Conservation (phyloP, 1,140 invertebrate genomes). For the Dryas iulia region DNA sequence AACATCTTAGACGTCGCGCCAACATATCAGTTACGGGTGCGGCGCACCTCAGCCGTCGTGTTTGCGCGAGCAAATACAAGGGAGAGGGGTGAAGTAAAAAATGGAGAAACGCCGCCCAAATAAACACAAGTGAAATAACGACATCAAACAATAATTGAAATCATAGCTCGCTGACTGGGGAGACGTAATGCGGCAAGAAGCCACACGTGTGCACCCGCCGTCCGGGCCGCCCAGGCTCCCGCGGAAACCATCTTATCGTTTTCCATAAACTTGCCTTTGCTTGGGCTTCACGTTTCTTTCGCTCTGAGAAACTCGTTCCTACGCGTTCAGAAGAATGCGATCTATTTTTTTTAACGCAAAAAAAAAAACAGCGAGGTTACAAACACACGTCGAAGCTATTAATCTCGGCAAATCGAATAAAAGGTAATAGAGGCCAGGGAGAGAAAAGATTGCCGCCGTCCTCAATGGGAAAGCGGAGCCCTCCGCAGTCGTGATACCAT, state of each 20-base stretch:
- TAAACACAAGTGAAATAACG: slow-evolving; percentile 75
- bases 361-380: slow-evolving; percentile 29
- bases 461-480: slow-evolving; percentile 58
- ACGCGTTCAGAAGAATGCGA: slow-evolving; percentile 16
- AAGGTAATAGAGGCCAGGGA: slow-evolving; percentile 60
- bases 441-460: slow-evolving; percentile 60
- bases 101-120: slow-evolving; percentile 66
- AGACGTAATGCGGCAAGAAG: slow-evolving; percentile 44
- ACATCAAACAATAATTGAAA: slow-evolving; percentile 78
- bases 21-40: slow-evolving; percentile 68
- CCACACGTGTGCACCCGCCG: slow-evolving; percentile 37
- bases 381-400: slow-evolving; percentile 63
- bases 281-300: slow-evolving; percentile 42
- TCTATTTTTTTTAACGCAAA: not conserved
- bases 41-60: slow-evolving; percentile 50
- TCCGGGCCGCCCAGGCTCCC: slow-evolving; percentile 13
- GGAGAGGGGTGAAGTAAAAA: slow-evolving; percentile 69
- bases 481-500: slow-evolving; percentile 67
- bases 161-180: slow-evolving; percentile 55
- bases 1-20: slow-evolving; percentile 54
- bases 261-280: slow-evolving; percentile 42
- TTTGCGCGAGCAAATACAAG: slow-evolving; percentile 63
- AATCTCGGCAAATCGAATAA: slow-evolving; percentile 74
- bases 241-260: slow-evolving; percentile 29
- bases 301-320: slow-evolving; percentile 31